Evolutionary conservation across 2,113 vertebrate species (phyloP), one percentile per base, ranked within the genome.

Genomic region (Mus spicilegus): DNA sequence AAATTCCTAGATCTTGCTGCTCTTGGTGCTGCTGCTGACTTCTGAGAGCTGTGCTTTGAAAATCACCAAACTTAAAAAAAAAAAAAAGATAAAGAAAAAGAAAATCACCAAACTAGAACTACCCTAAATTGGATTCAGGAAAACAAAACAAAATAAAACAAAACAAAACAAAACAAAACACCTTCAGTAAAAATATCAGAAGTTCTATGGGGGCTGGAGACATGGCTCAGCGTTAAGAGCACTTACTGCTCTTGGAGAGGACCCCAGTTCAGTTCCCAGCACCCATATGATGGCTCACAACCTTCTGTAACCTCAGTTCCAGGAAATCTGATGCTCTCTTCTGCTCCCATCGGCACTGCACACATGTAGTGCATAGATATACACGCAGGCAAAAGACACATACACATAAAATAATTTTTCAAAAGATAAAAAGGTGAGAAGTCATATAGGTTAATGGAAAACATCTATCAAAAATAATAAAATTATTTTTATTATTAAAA

Each of bases 61-160:
- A 95, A 91, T n/a, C 49, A 82, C 61, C 78, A 61, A 94, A 51
- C 20, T 63, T 6, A 49, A 49, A 49, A 49, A 5, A 49, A 49
- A 49, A 49, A 49, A 49, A 49, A 49, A 49, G 49, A 49, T 6
- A 49, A 7, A 49, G 7, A 49, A 7, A 49, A 49, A 49, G 67
- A 89, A 92, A 95, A 91, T n/a, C 49, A 82, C 61, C 78, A 61
- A 94, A 51, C 20, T 63, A 80, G 42, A 96, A 84, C n/a, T 67
- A 26, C 72, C 42, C 17, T 75, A 89, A 95, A 14, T 14, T 91
- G 4, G 82, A 58, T 75, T 90, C 46, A 33, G 49, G 51, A 67
- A 63, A 63, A 78, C 20, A 3, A 65, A 91, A 61, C 58, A 96
- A 86, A 12, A 54, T 8, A 54, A 54, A 54, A 54, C 1, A 58